Evolutionary conservation across 2,113 vertebrate species (phyloP).

Genomic region (Brachyhypopomus gauderio): DNA sequence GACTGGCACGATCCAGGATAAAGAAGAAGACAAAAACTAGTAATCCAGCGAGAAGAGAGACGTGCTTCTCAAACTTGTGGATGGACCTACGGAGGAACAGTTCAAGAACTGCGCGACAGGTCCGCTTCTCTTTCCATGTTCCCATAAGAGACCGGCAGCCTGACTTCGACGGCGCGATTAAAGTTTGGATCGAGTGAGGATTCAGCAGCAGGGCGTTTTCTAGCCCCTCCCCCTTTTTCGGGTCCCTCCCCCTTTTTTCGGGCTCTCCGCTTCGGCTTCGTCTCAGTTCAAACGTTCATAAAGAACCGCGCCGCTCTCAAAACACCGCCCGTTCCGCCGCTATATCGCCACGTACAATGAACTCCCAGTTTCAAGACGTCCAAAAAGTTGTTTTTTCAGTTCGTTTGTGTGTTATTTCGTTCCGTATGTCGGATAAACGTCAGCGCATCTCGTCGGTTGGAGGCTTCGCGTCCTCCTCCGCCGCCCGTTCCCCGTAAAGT

Average conservation of each 20-base stretch:
- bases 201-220: slow-evolving; percentile 78
- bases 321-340: background rate
- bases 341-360: background rate
- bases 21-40: background rate
- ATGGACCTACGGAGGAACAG: no score
- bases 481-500: background rate
- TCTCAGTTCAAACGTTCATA: slow-evolving; percentile 56
- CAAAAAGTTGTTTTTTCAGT: background rate
- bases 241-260: slow-evolving; percentile 54
- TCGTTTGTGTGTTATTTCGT: background rate
- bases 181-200: slow-evolving; percentile 67
- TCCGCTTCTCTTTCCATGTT: slow-evolving; percentile 42
- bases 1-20: slow-evolving; percentile 61
- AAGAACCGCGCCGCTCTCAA: slow-evolving; percentile 21
- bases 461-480: background rate
- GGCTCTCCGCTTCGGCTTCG: slow-evolving; percentile 54
- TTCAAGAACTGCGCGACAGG: no score
- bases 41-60: no score
- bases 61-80: no score
- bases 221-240: slow-evolving; percentile 52
- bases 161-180: slow-evolving; percentile 66
- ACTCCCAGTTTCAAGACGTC: background rate
- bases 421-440: background rate
- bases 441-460: slow-evolving; percentile 13
- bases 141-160: slow-evolving; percentile 41